Evolutionary conservation across 1,140 invertebrate species (phyloP).

Genomic region (Drosophila asahinai): DNA sequence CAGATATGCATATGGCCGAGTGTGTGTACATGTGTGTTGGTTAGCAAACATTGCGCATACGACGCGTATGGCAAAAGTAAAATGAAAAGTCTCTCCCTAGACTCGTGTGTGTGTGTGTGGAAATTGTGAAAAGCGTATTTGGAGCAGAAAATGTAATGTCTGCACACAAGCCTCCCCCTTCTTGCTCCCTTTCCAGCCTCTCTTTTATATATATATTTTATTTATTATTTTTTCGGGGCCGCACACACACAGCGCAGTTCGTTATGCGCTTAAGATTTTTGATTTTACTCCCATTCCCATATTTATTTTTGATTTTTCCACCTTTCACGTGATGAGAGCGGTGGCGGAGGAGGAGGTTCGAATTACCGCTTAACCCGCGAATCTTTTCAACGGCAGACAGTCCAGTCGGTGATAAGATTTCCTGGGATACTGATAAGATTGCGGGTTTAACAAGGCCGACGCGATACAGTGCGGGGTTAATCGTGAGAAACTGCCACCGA

Average conservation of each 20-base stretch:
- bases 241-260: constrained; percentile 29
- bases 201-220: constrained; percentile 1
- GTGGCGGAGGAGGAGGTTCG: no score
- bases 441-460: not conserved
- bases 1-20: constrained; percentile 27
- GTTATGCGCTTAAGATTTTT: constrained; percentile 48
- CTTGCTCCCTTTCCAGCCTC: not conserved
- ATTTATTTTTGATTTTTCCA: constrained; percentile 14
- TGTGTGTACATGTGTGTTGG: constrained; percentile 38
- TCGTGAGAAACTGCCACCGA: constrained; percentile 15
- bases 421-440: constrained; percentile 2
- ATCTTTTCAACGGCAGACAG: not conserved
- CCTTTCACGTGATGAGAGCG: constrained; percentile 3
- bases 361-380: not conserved
- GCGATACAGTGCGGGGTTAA: not conserved
- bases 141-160: constrained; percentile 82
- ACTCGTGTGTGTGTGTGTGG: constrained; percentile 41
- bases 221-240: constrained; percentile 25
- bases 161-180: constrained; percentile 14
- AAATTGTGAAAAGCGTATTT: constrained; percentile 82
- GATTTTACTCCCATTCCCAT: constrained; percentile 8
- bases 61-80: constrained; percentile 69
- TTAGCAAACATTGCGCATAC: constrained; percentile 76
- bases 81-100: constrained; percentile 61
- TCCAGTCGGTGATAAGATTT: not conserved